Evolutionary conservation across 2,113 vertebrate species (phyloP), one percentile per base, ranked within the genome.

Genomic region (Puffinus mauretanicus): DNA sequence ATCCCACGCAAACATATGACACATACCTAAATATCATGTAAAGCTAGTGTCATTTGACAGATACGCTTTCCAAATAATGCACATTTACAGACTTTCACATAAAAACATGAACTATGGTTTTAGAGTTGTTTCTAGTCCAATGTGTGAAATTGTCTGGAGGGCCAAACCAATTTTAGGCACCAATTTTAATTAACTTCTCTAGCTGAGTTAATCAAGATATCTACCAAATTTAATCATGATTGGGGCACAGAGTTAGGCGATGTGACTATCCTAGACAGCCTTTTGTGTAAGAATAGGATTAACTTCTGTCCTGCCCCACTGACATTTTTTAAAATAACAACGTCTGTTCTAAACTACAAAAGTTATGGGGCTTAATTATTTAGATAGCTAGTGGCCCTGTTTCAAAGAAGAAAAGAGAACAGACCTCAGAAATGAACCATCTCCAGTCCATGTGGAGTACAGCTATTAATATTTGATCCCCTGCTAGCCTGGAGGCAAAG

Each of bases 381-480:
- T 67, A 97, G 96, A 42, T 57, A 80, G 88, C 95, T 81, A 47
- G 89, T 96, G 87, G 93, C 95, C 93, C 95, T 94, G 71, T 81
- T 97, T 94, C 89, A 95, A 80, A 90, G 72, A 49, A 92, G 71
- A 94, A 83, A 87, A 93, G 84, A 20, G 95, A 97, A 60, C 93
- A 96, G 94, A 86, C 29, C 94, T 97, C 84, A 77, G 94, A 81
- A 90, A 75, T 0, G 13, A 95, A 60, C 82, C 76, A 13, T 88
- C 89, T 60, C 40, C 89, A 96, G 58, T 47, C 93, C 91, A 73
- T 32, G 8, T 18, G 91, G 89, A 93, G 78, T 29, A 93, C 89
- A 96, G 87, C 87, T 93, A 95, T 96, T 95, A 97, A 97, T 97
- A 96, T 92, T 96, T 96, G 94, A 97, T 97, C 82, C 92, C 82